Evolutionary conservation across 2,797 vertebrate genomes (phyloP).

Genomic region (Siniperca scherzeri): DNA sequence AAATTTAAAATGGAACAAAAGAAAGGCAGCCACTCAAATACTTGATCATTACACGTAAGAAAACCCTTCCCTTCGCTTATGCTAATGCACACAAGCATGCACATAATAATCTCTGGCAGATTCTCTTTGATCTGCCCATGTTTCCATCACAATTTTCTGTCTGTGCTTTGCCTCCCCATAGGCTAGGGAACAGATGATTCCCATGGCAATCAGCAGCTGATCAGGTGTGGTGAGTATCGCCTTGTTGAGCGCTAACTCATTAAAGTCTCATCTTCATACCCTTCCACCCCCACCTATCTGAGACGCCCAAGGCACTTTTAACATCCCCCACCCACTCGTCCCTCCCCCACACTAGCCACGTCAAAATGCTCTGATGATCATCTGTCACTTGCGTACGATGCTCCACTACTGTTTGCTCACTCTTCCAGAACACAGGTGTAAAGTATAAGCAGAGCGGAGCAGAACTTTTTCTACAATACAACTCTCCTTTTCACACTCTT

Average conservation of each 20-base stretch:
- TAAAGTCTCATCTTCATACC: conserved; percentile 73
- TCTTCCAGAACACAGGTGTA: conserved; percentile 74
- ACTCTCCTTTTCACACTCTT: conserved; percentile 46
- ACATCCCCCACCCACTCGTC: conserved; percentile 12
- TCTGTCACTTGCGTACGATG: conserved; percentile 41
- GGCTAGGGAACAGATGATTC: conserved; percentile 46
- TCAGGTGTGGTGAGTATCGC: conserved; percentile 63
- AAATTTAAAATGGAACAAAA: conserved; percentile 42
- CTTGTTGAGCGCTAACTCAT: conserved; percentile 69
- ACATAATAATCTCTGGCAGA: conserved; percentile 61
- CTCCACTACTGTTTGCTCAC: conserved; percentile 39
- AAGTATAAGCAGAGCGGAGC: conserved; percentile 46
- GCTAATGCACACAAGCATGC: conserved; percentile 57
- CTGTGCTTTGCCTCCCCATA: conserved; percentile 30
- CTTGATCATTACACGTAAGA: conserved; percentile 34
- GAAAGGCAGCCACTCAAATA: conserved; percentile 24
- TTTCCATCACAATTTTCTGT: conserved; percentile 56
- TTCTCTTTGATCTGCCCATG: conserved; percentile 62
- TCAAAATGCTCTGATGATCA: conserved; percentile 67
- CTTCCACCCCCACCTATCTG: conserved; percentile 53
- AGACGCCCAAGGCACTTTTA: conserved; percentile 60
- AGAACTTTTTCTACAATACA: conserved; percentile 27
- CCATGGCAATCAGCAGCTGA: conserved; percentile 67
- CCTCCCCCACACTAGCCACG: conserved; percentile 28
- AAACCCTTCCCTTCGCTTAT: conserved; percentile 31